Conservation (phyloP, 92 coral and sea anemone genomes). For the Montipora capitata region DNA sequence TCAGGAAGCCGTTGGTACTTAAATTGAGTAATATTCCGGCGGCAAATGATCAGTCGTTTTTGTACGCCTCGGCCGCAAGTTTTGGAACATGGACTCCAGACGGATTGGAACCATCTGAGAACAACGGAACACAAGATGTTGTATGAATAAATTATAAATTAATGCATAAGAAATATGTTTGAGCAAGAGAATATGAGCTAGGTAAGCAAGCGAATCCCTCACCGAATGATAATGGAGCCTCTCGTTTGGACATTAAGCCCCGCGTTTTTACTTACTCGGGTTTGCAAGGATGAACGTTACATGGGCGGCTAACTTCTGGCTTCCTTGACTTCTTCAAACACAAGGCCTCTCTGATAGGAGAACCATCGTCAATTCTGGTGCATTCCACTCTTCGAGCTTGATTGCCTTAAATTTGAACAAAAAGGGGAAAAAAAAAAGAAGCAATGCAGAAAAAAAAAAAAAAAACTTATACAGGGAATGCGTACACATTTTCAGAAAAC, state of each 20-base stretch:
- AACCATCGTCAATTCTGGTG: constrained; percentile 71
- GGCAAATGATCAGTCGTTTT: constrained; percentile 71
- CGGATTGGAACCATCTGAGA: constrained; percentile 70
- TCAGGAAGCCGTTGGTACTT: constrained; percentile 63
- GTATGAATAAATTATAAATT: neutral
- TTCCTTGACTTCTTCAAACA: constrained; percentile 31
- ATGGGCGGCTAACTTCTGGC: constrained; percentile 35
- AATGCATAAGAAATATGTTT: neutral
- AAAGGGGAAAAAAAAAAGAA: neutral
- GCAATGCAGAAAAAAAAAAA: too few relatives aligned
- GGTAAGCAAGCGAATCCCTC: too few relatives aligned
- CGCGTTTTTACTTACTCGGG: constrained; percentile 30
- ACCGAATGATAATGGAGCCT: too few relatives aligned
- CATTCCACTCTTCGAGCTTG: constrained; percentile 72
- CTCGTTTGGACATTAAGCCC: too few relatives aligned
- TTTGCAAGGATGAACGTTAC: constrained; percentile 62
- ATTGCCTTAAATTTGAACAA: constrained; percentile 41
- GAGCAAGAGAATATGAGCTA: neutral
- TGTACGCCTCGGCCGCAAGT: constrained; percentile 88
- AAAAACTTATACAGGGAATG: too few relatives aligned
- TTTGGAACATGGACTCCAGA: constrained; percentile 85
- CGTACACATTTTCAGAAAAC: too few relatives aligned
- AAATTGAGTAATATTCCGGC: constrained; percentile 64
- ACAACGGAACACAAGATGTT: neutral
- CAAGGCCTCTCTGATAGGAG: constrained; percentile 22